Base-by-base conservation (phyloP, 2,797 vertebrate species). In the Anniella stebbinsi region DNA sequence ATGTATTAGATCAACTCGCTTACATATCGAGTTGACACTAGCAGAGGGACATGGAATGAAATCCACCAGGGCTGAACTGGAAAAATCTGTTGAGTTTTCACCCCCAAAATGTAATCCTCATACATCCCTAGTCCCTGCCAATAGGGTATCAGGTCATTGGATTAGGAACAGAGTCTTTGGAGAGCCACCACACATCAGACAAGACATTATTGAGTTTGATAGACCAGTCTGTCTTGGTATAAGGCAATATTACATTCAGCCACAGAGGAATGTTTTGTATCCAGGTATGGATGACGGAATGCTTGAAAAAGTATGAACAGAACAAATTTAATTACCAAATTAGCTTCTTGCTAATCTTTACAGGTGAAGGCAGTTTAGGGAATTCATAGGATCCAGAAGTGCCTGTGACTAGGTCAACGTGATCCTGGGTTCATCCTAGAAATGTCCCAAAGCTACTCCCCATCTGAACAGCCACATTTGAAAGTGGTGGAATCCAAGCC, bases 391-490 rank as follows among this genome's bases (percentile, higher is more conserved):
- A 93, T 67, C 67, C 84, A 72, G 87, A 91, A 36, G 8, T 91
- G 91, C 81, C 67, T n/a, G 84, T 86, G 54, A 80, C 0, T 70
- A 93, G 67, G 82, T 90, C 89, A 10, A 9, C 87, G 88, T 92
- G 48, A 88, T 78, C 88, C 78, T 72, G 38, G 25, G 10, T 90
- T 91, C 82, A 80, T 86, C 91, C 78, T 72, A 88, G 77, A 66
- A 91, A 87, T 33, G 36, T 48, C 92, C 84, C 92, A 88, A 87
- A 77, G 51, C 72, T 51, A 80, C 48, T 89, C 25, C 84, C 30
- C 0, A 1, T 30, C 86, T 92, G 88, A 84, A 80, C 91, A 91
- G 85, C 60, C 87, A 36, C 10, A 88, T 13, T 89, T 88, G 88
- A 57, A 75, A 82, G 30, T 13, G 45, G 11, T 51, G 80, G 87